phyloP scores from a whole-genome alignment of 2,888 invertebrate genomes.

The Tetragnatha montana region DNA sequence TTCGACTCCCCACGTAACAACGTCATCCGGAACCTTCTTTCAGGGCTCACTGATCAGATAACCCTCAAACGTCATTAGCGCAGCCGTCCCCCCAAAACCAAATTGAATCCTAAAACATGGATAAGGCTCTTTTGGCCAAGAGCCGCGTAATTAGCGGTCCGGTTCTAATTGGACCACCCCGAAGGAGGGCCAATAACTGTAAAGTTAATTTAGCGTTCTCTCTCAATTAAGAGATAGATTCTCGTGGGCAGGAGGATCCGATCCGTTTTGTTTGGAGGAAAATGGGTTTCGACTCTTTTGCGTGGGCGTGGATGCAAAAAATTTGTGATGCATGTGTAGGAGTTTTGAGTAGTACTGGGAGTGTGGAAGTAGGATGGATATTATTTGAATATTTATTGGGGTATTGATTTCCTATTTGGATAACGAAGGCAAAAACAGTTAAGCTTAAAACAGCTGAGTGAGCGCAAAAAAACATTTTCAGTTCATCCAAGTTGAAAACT shows the following conservation, averaged over 20 bases:
- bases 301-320: background rate
- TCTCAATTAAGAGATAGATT: conserved; percentile 12
- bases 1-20: background rate
- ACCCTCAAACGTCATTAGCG: conserved; percentile 3
- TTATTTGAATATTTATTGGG: too few relatives aligned
- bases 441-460: too few relatives aligned
- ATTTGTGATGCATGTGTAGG: background rate
- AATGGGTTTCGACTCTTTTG: background rate
- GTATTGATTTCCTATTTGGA: too few relatives aligned
- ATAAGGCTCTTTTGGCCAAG: conserved; percentile 1
- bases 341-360: too few relatives aligned
- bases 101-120: background rate
- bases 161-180: conserved; percentile 18
- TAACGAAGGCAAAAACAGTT: too few relatives aligned
- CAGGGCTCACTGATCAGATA: background rate
- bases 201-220: conserved; percentile 18
- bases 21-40: background rate
- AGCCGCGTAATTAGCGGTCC: conserved; percentile 30
- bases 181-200: conserved; percentile 3
- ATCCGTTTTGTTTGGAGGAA: background rate
- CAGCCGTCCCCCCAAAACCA: background rate
- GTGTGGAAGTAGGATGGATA: too few relatives aligned
- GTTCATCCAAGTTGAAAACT: too few relatives aligned
- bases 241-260: background rate
- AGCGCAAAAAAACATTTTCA: too few relatives aligned